These are phyloP conservation scores for Corella eumyota DNA, from an alignment of 23 tunicate species.

Conservation along the genomic window DNA sequence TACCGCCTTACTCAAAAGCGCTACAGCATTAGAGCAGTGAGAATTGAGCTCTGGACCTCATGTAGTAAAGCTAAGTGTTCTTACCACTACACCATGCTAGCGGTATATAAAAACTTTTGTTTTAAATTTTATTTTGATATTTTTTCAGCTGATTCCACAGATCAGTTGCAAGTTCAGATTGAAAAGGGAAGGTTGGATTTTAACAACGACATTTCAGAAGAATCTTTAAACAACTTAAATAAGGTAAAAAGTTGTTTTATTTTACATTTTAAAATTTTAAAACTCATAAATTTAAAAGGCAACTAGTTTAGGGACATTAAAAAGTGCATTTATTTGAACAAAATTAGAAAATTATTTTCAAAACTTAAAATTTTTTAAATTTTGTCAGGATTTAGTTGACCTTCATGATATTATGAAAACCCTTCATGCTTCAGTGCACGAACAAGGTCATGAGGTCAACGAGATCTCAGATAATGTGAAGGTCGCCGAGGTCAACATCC, in stretches of 20 bases:
- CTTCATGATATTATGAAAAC: constrained; percentile 26
- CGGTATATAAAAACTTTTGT: too few relatives aligned
- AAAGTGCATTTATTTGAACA: too few relatives aligned
- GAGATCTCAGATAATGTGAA: constrained; percentile 44
- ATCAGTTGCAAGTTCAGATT: too few relatives aligned
- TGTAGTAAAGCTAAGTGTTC: too few relatives aligned
- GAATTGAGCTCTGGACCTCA: too few relatives aligned
- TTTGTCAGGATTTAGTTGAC: constrained; percentile 31
- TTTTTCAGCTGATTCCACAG: too few relatives aligned
- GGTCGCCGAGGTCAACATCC: constrained; percentile 28
- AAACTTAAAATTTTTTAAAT: background rate
- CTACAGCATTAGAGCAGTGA: too few relatives aligned
- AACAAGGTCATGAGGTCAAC: constrained; percentile 47
- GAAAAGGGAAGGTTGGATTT: background rate
- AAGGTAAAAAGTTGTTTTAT: background rate
- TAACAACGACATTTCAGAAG: background rate
- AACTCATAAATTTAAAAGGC: background rate
- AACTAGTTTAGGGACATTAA: too few relatives aligned
- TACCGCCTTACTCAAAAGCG: too few relatives aligned
- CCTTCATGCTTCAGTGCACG: constrained; percentile 28
- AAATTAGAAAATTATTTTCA: background rate
- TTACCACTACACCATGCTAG: too few relatives aligned
- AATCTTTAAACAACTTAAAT: constrained; percentile 1
- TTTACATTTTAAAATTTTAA: background rate
- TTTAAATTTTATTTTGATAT: too few relatives aligned